Evolutionary conservation across 2,888 invertebrate species (phyloP).

Genomic region (Mythimna vitellina): DNA sequence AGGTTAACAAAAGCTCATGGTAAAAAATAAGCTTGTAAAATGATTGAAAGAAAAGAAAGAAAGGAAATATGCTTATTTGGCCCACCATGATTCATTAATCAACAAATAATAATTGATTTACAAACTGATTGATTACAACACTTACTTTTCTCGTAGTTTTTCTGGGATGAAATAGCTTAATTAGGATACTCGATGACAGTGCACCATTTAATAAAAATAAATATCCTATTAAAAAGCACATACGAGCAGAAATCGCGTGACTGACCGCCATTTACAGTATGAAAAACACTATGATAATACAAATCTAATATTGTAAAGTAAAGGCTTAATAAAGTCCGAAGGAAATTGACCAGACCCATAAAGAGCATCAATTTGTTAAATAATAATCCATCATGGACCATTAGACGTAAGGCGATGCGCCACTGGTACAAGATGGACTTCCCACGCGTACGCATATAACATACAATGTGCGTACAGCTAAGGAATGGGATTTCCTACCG

Average conservation of each 20-base stretch:
- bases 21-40: background rate
- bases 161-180: background rate
- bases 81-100: too few species aligned
- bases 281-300: constrained; percentile 47
- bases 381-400: background rate
- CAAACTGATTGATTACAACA: background rate
- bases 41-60: too few species aligned
- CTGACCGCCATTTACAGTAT: constrained; percentile 64
- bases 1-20: background rate
- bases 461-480: too few species aligned
- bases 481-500: too few species aligned
- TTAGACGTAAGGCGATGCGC: too few species aligned
- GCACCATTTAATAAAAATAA: background rate
- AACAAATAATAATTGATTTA: too few species aligned
- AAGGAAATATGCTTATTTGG: too few species aligned
- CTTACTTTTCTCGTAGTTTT: background rate
- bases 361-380: constrained; percentile 27
- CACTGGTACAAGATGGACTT: too few species aligned
- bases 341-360: constrained; percentile 73
- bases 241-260: constrained; percentile 66
- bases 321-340: constrained; percentile 66
- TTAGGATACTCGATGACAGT: too few species aligned
- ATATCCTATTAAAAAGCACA: background rate
- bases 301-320: constrained; percentile 69
- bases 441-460: too few species aligned